A percentile compares a stretch with the other conserved stretches of the same genome.
These are phyloP conservation scores for Cariama cristata DNA, from an alignment of 2,113 vertebrate species.

Conservation along the genomic window DNA sequence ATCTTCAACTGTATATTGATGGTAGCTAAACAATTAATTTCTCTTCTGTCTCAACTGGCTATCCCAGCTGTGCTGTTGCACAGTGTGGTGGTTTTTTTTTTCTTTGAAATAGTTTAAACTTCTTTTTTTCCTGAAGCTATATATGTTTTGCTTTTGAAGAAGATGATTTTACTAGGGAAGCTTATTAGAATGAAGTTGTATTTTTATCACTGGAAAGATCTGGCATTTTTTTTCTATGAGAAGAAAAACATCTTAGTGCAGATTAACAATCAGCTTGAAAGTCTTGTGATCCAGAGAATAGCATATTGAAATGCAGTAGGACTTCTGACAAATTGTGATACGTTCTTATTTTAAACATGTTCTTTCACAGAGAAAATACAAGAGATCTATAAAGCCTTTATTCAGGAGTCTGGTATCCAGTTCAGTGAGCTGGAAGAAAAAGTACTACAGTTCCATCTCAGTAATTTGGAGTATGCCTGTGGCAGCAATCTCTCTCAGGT, in stretches of 20 bases:
- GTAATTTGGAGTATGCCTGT: conserved; percentile 95
- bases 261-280: background rate
- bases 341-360: background rate
- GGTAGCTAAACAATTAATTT: background rate
- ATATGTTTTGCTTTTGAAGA: background rate
- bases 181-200: background rate
- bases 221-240: background rate
- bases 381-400: conserved; percentile 92
- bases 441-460: conserved; percentile 96
- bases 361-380: conserved; percentile 90
- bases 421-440: conserved; percentile 94
- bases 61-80: background rate
- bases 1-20: background rate
- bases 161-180: background rate
- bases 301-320: background rate
- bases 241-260: background rate
- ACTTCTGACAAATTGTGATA: background rate
- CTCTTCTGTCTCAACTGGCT: background rate
- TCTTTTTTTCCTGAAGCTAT: background rate
- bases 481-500: conserved; percentile 92
- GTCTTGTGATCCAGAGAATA: background rate
- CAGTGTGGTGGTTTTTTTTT: no score
- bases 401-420: conserved; percentile 94
- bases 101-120: background rate
- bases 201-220: background rate